Base-by-base conservation (phyloP, 2,797 vertebrate species). In the Myoxocephalus aenaeus region DNA sequence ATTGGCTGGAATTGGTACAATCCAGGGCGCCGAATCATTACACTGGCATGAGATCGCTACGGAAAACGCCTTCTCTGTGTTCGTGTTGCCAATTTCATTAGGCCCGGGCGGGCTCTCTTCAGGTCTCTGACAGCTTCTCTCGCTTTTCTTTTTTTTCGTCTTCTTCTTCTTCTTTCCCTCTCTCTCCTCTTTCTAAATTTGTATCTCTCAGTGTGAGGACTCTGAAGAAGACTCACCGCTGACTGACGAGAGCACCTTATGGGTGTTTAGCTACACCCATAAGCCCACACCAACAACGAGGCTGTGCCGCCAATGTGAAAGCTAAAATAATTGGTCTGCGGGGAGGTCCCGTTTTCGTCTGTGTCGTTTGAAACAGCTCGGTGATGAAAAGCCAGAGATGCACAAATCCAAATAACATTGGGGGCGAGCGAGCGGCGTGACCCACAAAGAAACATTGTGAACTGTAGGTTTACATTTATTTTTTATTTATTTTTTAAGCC, bases 241-340 rank as follows among this genome's bases (percentile, higher is more conserved):
- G 73, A 82, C 3, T 32, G 29, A 5, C 29, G 34, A 34, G 29
- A 32, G 29, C 29, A 32, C 29, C 2, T 32, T n/a, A n/a, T n/a
- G n/a, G n/a, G n/a, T n/a, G n/a, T 29, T 29, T 78, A 75, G 79
- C 70, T 73, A 62, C 63, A 73, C 69, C 81, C 77, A 81, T 85
- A 82, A 85, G 85, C 73, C 89, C 34, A 36, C 79, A 48, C 83
- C 79, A 83, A 90, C 86, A 67, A 72, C 34, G 72, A 75, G 68
- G 78, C 70, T 15, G 65, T 14, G 34, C 70, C 84, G 83, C 85
- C 84, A 86, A 93, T 89, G 81, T 89, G 80, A 87, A 82, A 80
- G 81, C 84, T 82, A 25, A 90, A 92, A 92, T 94, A 94, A 94
- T 94, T 94, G 91, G 93, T 87, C 93, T 65, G 2, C 3, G 20